Percentiles rank a stretch among this genome's conserved stretches.
Conservation (phyloP, 1,140 invertebrate genomes). For the Protaetia brevitarsis region DNA sequence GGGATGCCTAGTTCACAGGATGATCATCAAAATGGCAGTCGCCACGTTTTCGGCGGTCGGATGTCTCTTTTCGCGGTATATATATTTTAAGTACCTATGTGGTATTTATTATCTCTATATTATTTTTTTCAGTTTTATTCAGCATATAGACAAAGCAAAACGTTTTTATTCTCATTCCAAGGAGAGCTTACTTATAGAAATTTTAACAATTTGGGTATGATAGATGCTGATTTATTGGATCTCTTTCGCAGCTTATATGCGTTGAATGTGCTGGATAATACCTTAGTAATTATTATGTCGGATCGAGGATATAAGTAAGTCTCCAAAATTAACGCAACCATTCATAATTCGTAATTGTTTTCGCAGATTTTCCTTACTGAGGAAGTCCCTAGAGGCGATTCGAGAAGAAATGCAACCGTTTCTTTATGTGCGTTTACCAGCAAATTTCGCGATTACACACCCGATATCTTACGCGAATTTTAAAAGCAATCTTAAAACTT, state of each 20-base stretch:
- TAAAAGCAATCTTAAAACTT: slow-evolving; percentile 54
- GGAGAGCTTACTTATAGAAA: slow-evolving; percentile 87
- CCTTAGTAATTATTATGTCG: slow-evolving; percentile 79
- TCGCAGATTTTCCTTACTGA: slow-evolving; percentile 71
- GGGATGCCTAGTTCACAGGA: too few species aligned
- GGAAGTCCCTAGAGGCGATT: slow-evolving; percentile 83
- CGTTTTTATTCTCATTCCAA: slow-evolving; percentile 85
- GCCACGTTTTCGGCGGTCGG: too few species aligned
- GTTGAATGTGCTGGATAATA: slow-evolving; percentile 68
- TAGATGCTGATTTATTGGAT: slow-evolving; percentile 69
- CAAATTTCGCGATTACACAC: slow-evolving; percentile 59
- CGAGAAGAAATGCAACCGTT: slow-evolving; percentile 85
- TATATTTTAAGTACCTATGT: too few species aligned
- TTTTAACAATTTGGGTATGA: slow-evolving; percentile 70
- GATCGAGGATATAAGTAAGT: slow-evolving; percentile 80
- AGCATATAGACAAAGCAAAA: slow-evolving; percentile 66
- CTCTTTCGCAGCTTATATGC: slow-evolving; percentile 62
- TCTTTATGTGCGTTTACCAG: slow-evolving; percentile 75
- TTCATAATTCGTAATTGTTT: slow-evolving; percentile 27
- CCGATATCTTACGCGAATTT: not conserved
- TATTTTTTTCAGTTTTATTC: slow-evolving; percentile 43
- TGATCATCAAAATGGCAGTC: too few species aligned
- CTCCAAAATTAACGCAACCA: slow-evolving; percentile 37
- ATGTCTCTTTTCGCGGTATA: too few species aligned
- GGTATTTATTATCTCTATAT: too few species aligned